Conservation (phyloP, 2,888 invertebrate genomes). For the Clanis bilineata region DNA sequence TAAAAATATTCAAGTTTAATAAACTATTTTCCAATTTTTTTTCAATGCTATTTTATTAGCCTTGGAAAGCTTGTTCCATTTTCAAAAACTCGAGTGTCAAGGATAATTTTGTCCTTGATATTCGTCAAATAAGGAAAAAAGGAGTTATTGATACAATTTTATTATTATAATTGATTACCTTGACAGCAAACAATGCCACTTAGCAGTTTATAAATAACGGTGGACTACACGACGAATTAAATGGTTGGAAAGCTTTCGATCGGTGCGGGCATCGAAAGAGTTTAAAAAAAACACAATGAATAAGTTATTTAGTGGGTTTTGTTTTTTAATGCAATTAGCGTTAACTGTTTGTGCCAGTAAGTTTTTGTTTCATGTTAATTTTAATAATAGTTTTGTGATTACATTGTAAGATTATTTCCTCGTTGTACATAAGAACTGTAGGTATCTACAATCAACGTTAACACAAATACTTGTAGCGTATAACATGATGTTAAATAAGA, state of each 20-base stretch:
- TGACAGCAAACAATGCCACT: conserved; percentile 31
- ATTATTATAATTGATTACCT: conserved; percentile 25
- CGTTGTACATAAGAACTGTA: background rate
- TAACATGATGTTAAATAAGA: too few species aligned
- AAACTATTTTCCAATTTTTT: too few species aligned
- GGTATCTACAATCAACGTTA: too few species aligned
- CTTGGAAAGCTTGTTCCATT: too few species aligned
- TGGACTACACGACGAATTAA: conserved; percentile 28
- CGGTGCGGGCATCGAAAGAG: conserved; percentile 28
- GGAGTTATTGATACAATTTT: background rate
- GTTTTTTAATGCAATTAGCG: conserved; percentile 38
- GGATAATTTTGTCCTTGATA: too few species aligned
- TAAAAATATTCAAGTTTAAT: too few species aligned
- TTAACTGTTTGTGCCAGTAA: conserved; percentile 44
- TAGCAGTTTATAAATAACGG: conserved; percentile 44
- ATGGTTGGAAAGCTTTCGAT: conserved; percentile 40
- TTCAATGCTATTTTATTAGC: too few species aligned
- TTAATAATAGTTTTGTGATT: background rate
- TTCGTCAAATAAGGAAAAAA: too few species aligned
- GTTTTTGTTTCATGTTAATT: conserved; percentile 25
- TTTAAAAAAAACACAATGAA: conserved; percentile 35
- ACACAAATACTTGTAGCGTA: too few species aligned
- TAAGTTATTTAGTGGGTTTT: conserved; percentile 26
- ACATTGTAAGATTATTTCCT: background rate
- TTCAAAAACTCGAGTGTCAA: too few species aligned